Evolutionary conservation across 1,140 invertebrate genomes (phyloP), one percentile per base, ranked within the genome.

Genomic region (Procambarus virginalis): DNA sequence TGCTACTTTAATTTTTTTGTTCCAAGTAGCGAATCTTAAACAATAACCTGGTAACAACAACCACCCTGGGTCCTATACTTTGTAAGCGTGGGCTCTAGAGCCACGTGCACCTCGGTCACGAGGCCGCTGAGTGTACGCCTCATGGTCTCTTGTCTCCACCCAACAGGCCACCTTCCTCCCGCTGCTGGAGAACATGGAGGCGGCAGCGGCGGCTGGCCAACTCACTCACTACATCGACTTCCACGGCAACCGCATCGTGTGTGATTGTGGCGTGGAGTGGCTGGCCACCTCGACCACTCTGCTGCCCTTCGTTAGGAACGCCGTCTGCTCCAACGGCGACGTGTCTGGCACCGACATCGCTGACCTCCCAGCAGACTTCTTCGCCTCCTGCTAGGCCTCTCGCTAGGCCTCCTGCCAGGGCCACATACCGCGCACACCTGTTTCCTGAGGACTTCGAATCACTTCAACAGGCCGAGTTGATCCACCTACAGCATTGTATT

Each of bases 321-420:
- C 85, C 77, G 85, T 87, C 75, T 87, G 85, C 76, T 46, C 70
- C 76, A 87, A 87, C 51, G 85, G 76, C 10, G 85, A 87, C 75
- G 85, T 87, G n/a, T 34, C 9, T 9, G 85, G 85, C 55, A 70
- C 68, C 4, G 14, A 49, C 76, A 34, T 87, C 76, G 60, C 48
- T 4, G 85, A 87, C 12, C 85, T 87, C 17, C 85, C 85, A 0
- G 46, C 55, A 8, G 85, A 79, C 45, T 87, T 87, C 77, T 87
- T 87, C 77, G 76, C 51, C 45, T n/a, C 55, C 34, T 87, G 85
- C 58, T 87, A 73, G 49, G 77, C 34, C 34, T 34, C 34, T 34
- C 34, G 34, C 34, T 34, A 34, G 34, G 34, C 34, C 34, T 58
- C 14, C 55, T 58, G 14, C 55, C 8, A 58, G 8, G 55, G 55